Evolutionary conservation across 1,140 invertebrate species (phyloP).

Genomic region (Dryas iulia): DNA sequence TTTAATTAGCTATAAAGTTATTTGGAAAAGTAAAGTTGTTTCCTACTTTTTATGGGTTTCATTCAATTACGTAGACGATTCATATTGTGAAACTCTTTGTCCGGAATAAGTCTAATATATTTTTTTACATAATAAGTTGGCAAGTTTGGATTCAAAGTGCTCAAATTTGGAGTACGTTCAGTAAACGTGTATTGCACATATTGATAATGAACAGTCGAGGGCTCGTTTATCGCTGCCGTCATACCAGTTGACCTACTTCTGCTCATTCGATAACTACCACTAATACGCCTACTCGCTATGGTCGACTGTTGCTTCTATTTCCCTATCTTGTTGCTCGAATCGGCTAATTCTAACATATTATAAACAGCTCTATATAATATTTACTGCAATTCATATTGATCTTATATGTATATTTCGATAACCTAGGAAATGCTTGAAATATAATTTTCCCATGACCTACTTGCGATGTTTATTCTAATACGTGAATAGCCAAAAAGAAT

Average conservation of each 20-base stretch:
- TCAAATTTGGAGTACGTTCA: constrained; percentile 9
- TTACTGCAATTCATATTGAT: constrained; percentile 20
- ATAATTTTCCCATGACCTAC: constrained; percentile 38
- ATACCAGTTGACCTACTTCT: constrained; percentile 74
- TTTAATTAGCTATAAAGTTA: background rate
- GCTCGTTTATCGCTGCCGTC: constrained; percentile 73
- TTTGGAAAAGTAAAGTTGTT: background rate
- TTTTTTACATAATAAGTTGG: background rate
- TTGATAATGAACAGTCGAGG: constrained; percentile 70
- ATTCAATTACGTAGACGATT: background rate
- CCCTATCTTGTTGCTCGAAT: constrained; percentile 24
- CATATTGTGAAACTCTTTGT: background rate
- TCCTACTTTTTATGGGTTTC: background rate
- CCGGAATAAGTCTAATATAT: background rate
- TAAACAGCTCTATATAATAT: no score
- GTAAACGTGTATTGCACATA: constrained; percentile 50
- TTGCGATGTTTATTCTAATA: constrained; percentile 28
- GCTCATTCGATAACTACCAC: constrained; percentile 66
- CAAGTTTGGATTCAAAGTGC: background rate
- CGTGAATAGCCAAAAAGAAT: background rate
- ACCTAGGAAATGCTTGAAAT: background rate
- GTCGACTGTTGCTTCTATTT: background rate
- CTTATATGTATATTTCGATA: background rate
- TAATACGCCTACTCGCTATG: constrained; percentile 55
- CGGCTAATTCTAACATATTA: constrained; percentile 35